phyloP scores from a whole-genome alignment of 2,113 vertebrate species.

The Paraplagusia blochii region DNA sequence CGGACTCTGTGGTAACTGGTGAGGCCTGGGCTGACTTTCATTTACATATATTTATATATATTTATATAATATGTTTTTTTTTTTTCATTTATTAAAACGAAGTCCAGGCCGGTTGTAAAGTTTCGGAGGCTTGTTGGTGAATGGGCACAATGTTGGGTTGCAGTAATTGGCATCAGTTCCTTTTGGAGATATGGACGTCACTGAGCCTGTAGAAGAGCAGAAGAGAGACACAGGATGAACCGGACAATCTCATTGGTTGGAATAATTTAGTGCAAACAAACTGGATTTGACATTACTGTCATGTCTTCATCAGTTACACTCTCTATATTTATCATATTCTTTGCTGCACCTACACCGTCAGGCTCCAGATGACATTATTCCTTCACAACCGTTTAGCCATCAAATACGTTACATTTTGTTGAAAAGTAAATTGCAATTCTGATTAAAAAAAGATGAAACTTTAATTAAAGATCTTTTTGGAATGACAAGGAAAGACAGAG shows the following conservation, averaged over 20 bases:
- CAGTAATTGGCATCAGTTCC: constrained; percentile 56
- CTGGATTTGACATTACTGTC: too few species aligned
- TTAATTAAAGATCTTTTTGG: too few species aligned
- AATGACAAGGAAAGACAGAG: too few species aligned
- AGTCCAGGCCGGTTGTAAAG: constrained; percentile 24
- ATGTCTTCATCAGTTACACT: too few species aligned
- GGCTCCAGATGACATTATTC: too few species aligned
- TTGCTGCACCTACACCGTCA: too few species aligned
- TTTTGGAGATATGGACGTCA: constrained; percentile 47
- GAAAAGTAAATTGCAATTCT: too few species aligned
- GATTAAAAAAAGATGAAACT: too few species aligned
- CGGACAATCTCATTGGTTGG: neutral
- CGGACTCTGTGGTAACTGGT: constrained; percentile 9
- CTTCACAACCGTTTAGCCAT: too few species aligned
- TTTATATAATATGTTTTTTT: neutral
- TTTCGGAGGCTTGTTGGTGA: constrained; percentile 37
- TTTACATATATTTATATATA: neutral
- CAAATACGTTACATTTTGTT: too few species aligned
- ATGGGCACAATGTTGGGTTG: constrained; percentile 59
- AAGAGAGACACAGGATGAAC: neutral
- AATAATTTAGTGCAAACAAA: neutral
- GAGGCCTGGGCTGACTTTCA: constrained; percentile 1
- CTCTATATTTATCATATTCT: too few species aligned
- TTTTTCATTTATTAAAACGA: constrained; percentile 14
- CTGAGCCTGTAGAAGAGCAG: constrained; percentile 56